Base-by-base conservation (phyloP, 2,888 invertebrate genomes). In the Glyphotaelius pellucidus region DNA sequence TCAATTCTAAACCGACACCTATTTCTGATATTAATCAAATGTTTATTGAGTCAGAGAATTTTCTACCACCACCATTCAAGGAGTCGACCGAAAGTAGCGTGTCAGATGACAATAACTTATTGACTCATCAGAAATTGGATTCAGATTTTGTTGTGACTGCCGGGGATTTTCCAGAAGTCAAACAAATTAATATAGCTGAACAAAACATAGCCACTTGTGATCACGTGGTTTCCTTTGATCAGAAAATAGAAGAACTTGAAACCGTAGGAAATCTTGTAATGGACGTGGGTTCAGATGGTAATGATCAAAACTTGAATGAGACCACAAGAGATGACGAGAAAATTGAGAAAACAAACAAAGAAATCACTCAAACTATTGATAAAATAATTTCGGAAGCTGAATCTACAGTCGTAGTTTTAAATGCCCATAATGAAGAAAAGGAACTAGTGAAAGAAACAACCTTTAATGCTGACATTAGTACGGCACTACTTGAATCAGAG, bases 21-120 rank as follows among this genome's bases (percentile, higher is more conserved):
- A 31, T 67, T n/a, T n/a, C 88, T 31, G 31, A 67, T 67, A 67
- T 88, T 88, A 88, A 88, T 88, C 30, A 32, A 42, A 86, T 86
- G 67, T 79, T 67, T 88, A 88, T 88, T 79, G 67, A 88, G 19
- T 88, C 86, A 86, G 86, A 86, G 30, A 85, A 12, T 14, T n/a
- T 85, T 38, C 30, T n/a, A 47, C 38, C 83, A 83, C 32, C 25
- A 83, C 83, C 35, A 25, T 35, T 32, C 19, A 38, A 83, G 32
- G 35, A 31, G 35, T 35, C 35, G 25, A 35, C 35, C 11, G 35
- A 32, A 32, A 83, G 35, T 35, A 32, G 35, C 25, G 25, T 32
- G 11, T 83, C 83, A 25, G 83, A 83, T 38, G 32, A 83, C 35
- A 25, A 32, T 31, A 25, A 25, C 7, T 14, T 32, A 25, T 83